Conservation (phyloP, 1,140 invertebrate genomes). For the Neuroterus valhalla region DNA sequence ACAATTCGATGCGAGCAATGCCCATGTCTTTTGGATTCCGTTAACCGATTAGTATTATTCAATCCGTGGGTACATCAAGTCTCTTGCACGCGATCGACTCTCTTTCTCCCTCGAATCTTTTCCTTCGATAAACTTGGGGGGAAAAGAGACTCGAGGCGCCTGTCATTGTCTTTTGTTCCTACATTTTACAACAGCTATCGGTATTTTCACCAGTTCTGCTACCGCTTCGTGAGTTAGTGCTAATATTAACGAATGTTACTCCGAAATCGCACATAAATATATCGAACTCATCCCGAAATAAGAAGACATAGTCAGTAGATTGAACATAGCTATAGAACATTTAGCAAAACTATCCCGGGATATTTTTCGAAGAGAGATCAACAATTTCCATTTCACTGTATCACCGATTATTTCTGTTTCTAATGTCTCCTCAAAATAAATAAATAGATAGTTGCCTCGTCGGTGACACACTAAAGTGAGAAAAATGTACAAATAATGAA, state of each 20-base stretch:
- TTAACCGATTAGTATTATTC: slow-evolving; percentile 18
- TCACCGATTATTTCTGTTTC: neutral
- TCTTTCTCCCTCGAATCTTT: slow-evolving; percentile 11
- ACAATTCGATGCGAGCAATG: neutral
- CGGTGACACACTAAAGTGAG: neutral
- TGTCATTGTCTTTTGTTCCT: slow-evolving; percentile 26
- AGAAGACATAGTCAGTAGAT: neutral
- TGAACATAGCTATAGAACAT: neutral
- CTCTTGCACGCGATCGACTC: slow-evolving; percentile 23
- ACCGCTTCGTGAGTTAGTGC: slow-evolving; percentile 6
- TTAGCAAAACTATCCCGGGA: no score
- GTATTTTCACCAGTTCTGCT: neutral
- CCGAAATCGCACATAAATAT: neutral
- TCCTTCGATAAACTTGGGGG: neutral
- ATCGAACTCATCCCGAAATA: neutral
- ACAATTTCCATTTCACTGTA: no score
- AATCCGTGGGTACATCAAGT: slow-evolving; percentile 10
- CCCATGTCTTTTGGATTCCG: slow-evolving; percentile 12
- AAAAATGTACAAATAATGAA: neutral
- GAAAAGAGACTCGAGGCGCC: slow-evolving; percentile 24
- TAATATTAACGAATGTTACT: slow-evolving; percentile 4
- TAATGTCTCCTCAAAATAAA: neutral
- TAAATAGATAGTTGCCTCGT: neutral
- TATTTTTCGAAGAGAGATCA: no score
- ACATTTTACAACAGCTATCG: slow-evolving; percentile 13